phyloP scores from a whole-genome alignment of 2,888 invertebrate genomes.

The Spicauda simplicius region DNA sequence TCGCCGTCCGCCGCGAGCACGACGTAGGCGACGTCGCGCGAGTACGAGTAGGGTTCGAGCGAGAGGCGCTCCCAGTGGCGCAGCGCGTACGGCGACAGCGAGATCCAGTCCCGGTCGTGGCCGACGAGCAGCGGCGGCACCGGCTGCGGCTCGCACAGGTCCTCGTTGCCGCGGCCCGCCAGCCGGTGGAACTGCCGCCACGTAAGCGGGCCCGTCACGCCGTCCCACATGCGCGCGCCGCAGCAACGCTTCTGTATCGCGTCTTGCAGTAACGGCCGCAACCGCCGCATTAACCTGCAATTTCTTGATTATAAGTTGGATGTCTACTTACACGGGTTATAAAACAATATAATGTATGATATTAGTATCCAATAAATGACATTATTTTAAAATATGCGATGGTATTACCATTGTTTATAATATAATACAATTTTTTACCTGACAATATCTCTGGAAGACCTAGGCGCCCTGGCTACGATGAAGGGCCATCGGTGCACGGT shows the following conservation, averaged over 20 bases:
- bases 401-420: too few species aligned
- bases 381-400: too few species aligned
- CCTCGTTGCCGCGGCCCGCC: slow-evolving; percentile 96
- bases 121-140: slow-evolving; percentile 97
- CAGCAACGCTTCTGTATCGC: slow-evolving; percentile 97
- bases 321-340: too few species aligned
- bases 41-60: slow-evolving; percentile 98
- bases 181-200: slow-evolving; percentile 99
- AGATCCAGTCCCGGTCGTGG: slow-evolving; percentile 97
- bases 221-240: slow-evolving; percentile 95
- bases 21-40: slow-evolving; percentile 97
- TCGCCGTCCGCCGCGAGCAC: slow-evolving; percentile 97
- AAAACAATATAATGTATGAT: too few species aligned
- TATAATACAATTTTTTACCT: slow-evolving; percentile 48
- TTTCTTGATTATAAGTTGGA: not conserved
- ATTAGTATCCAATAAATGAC: too few species aligned
- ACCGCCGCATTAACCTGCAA: slow-evolving; percentile 91
- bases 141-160: slow-evolving; percentile 98
- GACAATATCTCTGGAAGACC: slow-evolving; percentile 95
- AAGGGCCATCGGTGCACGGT: slow-evolving; percentile 95
- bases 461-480: slow-evolving; percentile 92
- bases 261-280: slow-evolving; percentile 97
- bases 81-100: slow-evolving; percentile 96
- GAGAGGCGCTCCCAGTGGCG: slow-evolving; percentile 98
- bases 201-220: slow-evolving; percentile 98